These are phyloP conservation scores for Dynastes maya DNA, from an alignment of 2,888 invertebrate genomes.

Conservation along the genomic window DNA sequence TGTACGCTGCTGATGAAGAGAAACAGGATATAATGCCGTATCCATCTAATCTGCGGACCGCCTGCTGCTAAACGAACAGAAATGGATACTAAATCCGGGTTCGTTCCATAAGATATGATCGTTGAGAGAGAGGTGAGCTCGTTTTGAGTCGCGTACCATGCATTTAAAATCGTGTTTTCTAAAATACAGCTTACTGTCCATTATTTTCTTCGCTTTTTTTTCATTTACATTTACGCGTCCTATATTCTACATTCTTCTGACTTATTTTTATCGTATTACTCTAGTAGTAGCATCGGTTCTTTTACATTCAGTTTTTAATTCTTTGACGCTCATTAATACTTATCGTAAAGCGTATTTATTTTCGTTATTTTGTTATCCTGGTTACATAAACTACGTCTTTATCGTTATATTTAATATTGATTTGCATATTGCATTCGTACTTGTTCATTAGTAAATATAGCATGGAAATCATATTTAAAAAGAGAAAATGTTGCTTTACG, in stretches of 20 bases:
- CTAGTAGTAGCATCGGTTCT: background rate
- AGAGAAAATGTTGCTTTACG: background rate
- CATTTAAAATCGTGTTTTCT: slow-evolving; percentile 28
- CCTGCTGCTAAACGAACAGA: slow-evolving; percentile 39
- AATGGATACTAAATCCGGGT: slow-evolving; percentile 53
- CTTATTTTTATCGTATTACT: background rate
- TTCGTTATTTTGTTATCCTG: background rate
- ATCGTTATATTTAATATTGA: background rate
- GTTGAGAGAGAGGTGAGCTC: slow-evolving; percentile 51
- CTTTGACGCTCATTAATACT: background rate
- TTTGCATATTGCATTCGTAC: slow-evolving; percentile 10
- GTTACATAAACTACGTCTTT: slow-evolving; percentile 13
- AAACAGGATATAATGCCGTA: slow-evolving; percentile 46
- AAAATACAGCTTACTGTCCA: slow-evolving; percentile 14
- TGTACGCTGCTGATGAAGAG: slow-evolving; percentile 27
- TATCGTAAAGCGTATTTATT: slow-evolving; percentile 9
- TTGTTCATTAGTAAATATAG: background rate
- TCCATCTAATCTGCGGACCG: slow-evolving; percentile 24
- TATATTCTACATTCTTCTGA: background rate
- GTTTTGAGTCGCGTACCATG: slow-evolving; percentile 24
- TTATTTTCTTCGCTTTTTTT: slow-evolving; percentile 13
- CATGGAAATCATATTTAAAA: background rate
- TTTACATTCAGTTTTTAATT: background rate
- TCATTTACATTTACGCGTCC: background rate
- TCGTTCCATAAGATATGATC: slow-evolving; percentile 53